These are phyloP conservation scores for Hippotragus niger DNA, from an alignment of 2,113 vertebrate genomes.

Conservation along the genomic window DNA sequence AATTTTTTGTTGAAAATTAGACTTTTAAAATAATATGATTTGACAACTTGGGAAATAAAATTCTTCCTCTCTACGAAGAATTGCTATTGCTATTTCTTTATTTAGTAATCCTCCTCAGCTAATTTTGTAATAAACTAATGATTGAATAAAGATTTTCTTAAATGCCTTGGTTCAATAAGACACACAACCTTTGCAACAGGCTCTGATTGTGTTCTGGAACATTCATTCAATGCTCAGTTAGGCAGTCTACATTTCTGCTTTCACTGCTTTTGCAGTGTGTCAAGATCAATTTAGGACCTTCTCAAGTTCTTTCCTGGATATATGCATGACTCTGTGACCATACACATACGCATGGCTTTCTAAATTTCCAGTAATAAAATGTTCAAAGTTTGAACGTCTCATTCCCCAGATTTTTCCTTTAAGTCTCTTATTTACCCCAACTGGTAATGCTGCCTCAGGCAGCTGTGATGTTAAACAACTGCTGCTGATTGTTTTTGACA, in stretches of 20 bases:
- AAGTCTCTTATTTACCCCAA: not conserved
- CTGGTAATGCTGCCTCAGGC: not conserved
- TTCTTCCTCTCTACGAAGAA: not conserved
- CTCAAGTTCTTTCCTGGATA: not conserved
- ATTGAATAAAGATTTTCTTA: not conserved
- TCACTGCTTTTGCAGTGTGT: not conserved
- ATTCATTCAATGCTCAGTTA: not conserved
- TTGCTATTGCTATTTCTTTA: not conserved
- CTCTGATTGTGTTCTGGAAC: not conserved
- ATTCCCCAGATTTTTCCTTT: not conserved
- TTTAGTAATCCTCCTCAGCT: not conserved
- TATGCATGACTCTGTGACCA: not conserved
- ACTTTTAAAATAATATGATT: not conserved
- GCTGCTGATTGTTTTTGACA: not conserved
- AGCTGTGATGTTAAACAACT: not conserved
- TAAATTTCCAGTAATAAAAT: not conserved
- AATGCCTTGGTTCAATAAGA: not conserved
- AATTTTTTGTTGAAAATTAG: not conserved
- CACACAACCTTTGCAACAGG: not conserved
- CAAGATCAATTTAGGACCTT: not conserved
- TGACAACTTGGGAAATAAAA: not conserved
- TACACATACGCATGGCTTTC: not conserved
- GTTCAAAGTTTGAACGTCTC: not conserved
- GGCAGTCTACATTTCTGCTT: not conserved
- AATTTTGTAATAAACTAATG: not conserved